Base-by-base conservation (phyloP, 2,797 vertebrate genomes). In the Esox masquinongy region DNA sequence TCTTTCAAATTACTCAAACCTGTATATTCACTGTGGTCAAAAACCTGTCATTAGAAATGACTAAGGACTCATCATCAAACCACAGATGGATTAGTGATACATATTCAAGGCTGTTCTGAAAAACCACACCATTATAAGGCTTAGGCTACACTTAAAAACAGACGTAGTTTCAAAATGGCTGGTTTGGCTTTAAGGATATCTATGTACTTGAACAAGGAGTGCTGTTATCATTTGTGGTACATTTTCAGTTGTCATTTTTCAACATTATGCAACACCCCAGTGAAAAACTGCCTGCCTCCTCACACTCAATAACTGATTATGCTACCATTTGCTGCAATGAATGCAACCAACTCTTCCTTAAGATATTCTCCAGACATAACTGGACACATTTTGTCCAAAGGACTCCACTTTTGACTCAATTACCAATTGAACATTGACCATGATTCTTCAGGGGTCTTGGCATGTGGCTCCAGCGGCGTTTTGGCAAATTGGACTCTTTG, bases 1-100 rank as follows among this genome's bases (percentile, higher is more conserved):
- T 72, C 82, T 79, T 66, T 74, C 68, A 71, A 76, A 85, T 82
- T 78, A 89, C 77, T 86, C 77, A 77, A 77, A 68, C 83, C 73
- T 19, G 16, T 79, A 39, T 24, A 80, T 73, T 83, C 78, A 19
- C 2, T 66, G 67, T 4, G 56, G 82, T 77, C 69, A 83, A 66
- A 86, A 82, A 85, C 82, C 79, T 74, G 69, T 88, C 73, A 88
- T 88, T 88, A 82, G 61, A 73, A 73, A 80, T 72, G 49, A 78
- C 80, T 79, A 82, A 74, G 34, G 77, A 76, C 71, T 70, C 76
- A 77, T 70, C 75, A 77, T 39, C 76, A 83, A 47, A 77, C 69
- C 74, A 51, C 75, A 77, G 26, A 36, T 61, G 56, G n/a, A 80
- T 84, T 76, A 77, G 84, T 84, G 84, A 87, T 89, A 84, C 87